phyloP scores from a whole-genome alignment of 2,888 invertebrate genomes.

The Spialia ferax region DNA sequence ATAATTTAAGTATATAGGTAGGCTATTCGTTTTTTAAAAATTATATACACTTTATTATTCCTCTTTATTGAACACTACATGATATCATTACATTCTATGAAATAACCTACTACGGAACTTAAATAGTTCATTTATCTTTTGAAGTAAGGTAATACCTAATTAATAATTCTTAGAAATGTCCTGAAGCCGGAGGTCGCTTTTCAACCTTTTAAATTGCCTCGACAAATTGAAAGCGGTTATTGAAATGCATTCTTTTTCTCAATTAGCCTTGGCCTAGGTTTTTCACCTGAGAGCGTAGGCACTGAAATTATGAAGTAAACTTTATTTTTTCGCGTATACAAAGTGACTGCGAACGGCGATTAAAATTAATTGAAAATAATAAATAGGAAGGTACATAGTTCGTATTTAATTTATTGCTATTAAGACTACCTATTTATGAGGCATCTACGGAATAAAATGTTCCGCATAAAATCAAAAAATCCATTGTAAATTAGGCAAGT shows the following conservation, averaged over 20 bases:
- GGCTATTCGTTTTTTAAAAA: no score
- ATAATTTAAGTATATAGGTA: no score
- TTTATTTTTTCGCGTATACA: background rate
- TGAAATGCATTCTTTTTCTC: conserved; percentile 13
- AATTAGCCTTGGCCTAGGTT: conserved; percentile 32
- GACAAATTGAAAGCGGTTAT: conserved; percentile 10
- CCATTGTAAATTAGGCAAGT: no score
- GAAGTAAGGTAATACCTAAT: no score
- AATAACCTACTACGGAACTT: background rate
- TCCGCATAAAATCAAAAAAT: no score
- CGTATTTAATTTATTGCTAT: no score
- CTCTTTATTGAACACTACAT: no score
- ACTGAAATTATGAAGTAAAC: conserved; percentile 6
- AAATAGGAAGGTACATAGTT: no score
- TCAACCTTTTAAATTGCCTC: background rate
- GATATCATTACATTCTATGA: background rate
- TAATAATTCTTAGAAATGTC: background rate
- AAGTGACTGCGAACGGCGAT: background rate
- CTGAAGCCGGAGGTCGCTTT: background rate
- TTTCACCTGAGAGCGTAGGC: conserved; percentile 9
- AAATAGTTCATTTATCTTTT: background rate
- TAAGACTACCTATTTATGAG: no score
- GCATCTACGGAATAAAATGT: no score
- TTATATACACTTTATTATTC: no score
- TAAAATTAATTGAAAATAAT: background rate